Conservation (phyloP, 2,888 invertebrate species). For the Lordiphosa fenestrarum region DNA sequence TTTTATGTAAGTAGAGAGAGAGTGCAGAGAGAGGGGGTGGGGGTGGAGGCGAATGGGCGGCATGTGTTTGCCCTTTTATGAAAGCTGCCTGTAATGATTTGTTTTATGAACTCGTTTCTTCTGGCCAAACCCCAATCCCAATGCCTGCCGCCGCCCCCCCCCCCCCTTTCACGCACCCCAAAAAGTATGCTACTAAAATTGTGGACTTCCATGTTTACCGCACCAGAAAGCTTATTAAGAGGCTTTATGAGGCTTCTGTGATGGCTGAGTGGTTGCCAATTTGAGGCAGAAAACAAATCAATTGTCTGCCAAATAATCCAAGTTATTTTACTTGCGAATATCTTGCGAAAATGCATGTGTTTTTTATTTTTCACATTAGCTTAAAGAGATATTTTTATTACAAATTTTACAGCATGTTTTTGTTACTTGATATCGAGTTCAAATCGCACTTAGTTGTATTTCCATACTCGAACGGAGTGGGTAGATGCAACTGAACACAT, state of each 20-base stretch:
- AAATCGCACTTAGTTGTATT: too few relatives aligned
- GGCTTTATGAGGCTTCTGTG: conserved; percentile 4
- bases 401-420: too few relatives aligned
- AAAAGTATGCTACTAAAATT: conserved; percentile 17
- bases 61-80: conserved; percentile 49
- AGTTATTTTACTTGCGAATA: too few relatives aligned
- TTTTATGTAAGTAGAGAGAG: conserved; percentile 61
- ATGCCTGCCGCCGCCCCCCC: neutral
- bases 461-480: too few relatives aligned
- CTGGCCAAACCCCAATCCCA: conserved; percentile 16
- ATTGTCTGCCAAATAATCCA: too few relatives aligned
- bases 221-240: conserved; percentile 6
- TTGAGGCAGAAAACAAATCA: too few relatives aligned
- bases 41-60: neutral
- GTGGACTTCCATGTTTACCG: conserved; percentile 1
- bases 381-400: too few relatives aligned
- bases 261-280: neutral
- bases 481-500: too few relatives aligned
- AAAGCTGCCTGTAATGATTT: conserved; percentile 71
- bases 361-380: too few relatives aligned
- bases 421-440: too few relatives aligned
- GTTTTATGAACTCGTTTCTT: conserved; percentile 63
- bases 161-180: conserved; percentile 2
- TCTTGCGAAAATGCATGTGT: too few relatives aligned
- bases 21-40: conserved; percentile 1